Evolutionary conservation across 2,113 vertebrate genomes (phyloP).

Genomic region (Lepisosteus osseus): DNA sequence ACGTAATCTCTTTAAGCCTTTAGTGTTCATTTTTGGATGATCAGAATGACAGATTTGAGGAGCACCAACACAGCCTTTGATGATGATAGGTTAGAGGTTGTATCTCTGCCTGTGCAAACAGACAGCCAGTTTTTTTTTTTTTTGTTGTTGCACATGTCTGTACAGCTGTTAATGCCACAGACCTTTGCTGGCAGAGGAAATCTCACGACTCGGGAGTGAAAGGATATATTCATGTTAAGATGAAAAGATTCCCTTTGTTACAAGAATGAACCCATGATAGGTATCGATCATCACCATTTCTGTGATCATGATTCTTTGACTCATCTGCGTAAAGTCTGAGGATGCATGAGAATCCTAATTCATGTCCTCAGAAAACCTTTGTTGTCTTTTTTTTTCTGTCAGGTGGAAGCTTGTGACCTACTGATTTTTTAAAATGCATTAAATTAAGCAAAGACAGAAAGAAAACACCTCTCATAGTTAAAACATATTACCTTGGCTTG

Average conservation of each 20-base stretch:
- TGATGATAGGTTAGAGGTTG: background rate
- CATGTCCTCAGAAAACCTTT: too few relatives aligned
- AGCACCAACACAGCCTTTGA: background rate
- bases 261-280: background rate
- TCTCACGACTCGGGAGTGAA: background rate
- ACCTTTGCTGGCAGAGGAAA: background rate
- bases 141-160: background rate
- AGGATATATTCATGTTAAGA: background rate
- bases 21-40: background rate
- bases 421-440: too few relatives aligned
- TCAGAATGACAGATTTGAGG: background rate
- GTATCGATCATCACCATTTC: too few relatives aligned
- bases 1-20: background rate
- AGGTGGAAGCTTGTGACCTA: too few relatives aligned
- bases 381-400: too few relatives aligned
- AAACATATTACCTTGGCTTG: too few relatives aligned
- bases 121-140: background rate
- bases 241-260: background rate
- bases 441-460: too few relatives aligned
- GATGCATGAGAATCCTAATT: too few relatives aligned
- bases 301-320: too few relatives aligned
- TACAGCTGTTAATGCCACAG: background rate
- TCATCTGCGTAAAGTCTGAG: too few relatives aligned
- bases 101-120: background rate
- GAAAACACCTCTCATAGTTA: too few relatives aligned